Evolutionary conservation across 2,797 vertebrate genomes (phyloP).

Genomic region (Lycodopsis pacificus): DNA sequence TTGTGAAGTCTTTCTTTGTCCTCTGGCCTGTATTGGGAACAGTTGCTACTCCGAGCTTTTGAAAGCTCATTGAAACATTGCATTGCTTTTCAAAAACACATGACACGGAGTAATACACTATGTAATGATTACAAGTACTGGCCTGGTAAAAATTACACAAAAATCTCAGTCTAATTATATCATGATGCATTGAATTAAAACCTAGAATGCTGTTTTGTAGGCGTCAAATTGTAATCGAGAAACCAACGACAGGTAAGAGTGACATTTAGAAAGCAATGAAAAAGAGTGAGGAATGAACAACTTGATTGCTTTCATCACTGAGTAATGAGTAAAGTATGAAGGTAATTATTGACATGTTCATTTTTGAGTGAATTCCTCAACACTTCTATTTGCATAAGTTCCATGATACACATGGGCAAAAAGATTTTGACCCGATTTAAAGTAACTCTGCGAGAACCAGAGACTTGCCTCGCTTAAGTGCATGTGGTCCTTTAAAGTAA

Average conservation of each 20-base stretch:
- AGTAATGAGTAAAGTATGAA: constrained; percentile 14
- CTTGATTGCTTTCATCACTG: constrained; percentile 1
- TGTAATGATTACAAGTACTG: constrained; percentile 13
- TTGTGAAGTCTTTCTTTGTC: background rate
- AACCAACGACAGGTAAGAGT: constrained; percentile 3
- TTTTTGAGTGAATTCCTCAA: constrained; percentile 13
- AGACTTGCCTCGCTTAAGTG: constrained; percentile 13
- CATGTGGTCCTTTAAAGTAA: constrained; percentile 24
- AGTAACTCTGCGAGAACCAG: constrained; percentile 11
- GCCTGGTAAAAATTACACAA: constrained; percentile 4
- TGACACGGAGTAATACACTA: constrained; percentile 3
- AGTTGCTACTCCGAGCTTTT: background rate
- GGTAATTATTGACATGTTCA: constrained; percentile 5
- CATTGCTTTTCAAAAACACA: constrained; percentile 11
- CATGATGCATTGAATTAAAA: constrained; percentile 13
- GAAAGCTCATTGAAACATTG: constrained; percentile 3
- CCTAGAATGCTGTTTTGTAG: background rate
- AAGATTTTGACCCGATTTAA: constrained; percentile 24
- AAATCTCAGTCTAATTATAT: constrained; percentile 8
- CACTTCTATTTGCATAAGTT: constrained; percentile 12
- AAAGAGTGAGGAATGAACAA: background rate
- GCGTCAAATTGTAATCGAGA: background rate
- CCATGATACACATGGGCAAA: background rate
- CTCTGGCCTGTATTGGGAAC: background rate
- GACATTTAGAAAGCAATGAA: constrained; percentile 22